A percentile compares a stretch with the other conserved stretches of the same genome.
These are phyloP conservation scores for Hippocampus guttulatus DNA, from an alignment of 2,113 vertebrate species.

Conservation along the genomic window DNA sequence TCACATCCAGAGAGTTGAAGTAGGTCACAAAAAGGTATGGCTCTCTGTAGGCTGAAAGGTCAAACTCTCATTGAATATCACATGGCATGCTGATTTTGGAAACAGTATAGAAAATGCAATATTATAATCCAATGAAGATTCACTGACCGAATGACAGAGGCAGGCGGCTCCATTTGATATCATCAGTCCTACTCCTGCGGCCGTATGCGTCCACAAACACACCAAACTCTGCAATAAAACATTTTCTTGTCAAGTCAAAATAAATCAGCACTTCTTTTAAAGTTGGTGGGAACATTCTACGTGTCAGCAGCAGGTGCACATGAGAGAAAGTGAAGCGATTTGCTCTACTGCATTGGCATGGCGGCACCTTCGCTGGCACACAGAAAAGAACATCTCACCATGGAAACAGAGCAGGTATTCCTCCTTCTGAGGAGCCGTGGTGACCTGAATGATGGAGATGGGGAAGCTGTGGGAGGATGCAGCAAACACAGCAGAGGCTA, in stretches of 20 bases:
- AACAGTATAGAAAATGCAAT: background rate
- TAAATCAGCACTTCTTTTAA: background rate
- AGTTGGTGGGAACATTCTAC: background rate
- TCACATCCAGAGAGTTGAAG: constrained; percentile 97
- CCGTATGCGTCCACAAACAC: constrained; percentile 97
- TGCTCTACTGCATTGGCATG: background rate
- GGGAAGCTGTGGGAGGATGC: constrained; percentile 96
- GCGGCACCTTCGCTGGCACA: background rate
- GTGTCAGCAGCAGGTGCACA: background rate
- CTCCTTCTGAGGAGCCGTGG: constrained; percentile 86
- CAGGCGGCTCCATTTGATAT: constrained; percentile 96
- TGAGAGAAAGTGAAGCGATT: background rate
- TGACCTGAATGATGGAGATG: constrained; percentile 95
- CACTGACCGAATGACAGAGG: constrained; percentile 91
- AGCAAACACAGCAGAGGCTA: constrained; percentile 93
- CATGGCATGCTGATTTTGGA: background rate
- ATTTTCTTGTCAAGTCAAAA: background rate
- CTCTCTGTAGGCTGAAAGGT: constrained; percentile 86
- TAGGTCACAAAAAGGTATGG: constrained; percentile 98
- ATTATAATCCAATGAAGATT: background rate
- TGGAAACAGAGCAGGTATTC: constrained; percentile 98
- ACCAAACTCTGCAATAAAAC: constrained; percentile 82
- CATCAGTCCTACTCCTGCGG: constrained; percentile 89
- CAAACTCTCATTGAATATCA: background rate
- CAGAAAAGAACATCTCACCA: constrained; percentile 66